Evolutionary conservation across 30 jellyfish, hydroid and myxozoan species (phyloP), one percentile per base, ranked within the genome.

Genomic region (Euphysa ruthae): DNA sequence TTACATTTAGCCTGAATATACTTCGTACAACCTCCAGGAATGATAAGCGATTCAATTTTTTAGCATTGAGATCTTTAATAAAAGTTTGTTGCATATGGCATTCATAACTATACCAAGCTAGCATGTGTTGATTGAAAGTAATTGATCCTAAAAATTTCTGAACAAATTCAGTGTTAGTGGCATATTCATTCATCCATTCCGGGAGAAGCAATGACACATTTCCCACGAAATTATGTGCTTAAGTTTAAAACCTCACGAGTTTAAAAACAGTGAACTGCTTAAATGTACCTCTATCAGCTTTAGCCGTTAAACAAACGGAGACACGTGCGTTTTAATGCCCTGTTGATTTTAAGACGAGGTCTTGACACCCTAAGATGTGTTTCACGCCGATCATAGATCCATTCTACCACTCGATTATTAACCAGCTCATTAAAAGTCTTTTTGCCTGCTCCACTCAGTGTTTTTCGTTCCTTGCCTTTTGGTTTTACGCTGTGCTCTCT

Each of bases 241-340:
- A 66, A n/a, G 19, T 16, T 16, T 6, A 21, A 15, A 23, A 28
- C 76, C 16, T 66, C 80, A 12, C 80, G 78, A 20, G 44, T 66
- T n/a, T n/a, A n/a, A n/a, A n/a, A n/a, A n/a, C n/a, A n/a, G n/a
- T n/a, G n/a, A n/a, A n/a, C n/a, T 7, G 80, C 80, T 44, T 77
- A 75, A 21, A 43, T 66, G 30, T 16, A 70, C 35, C 56, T 35
- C 82, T 16, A 16, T 61, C 4, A 34, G 38, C 64, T 15, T 55
- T 70, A 26, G 82, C 82, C 4, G 82, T 55, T 32, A 70, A 56
- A 64, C 80, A 70, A 20, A 70, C 82, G 55, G 82, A 55, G 16
- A 70, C 82, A 12, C 24, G 71, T 14, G 63, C n/a, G 31, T 57
- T 70, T 55, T 70, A 80, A 25, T 70, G 82, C 25, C 82, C 82